Evolutionary conservation across 2,113 vertebrate genomes (phyloP), one percentile per base, ranked within the genome.

Genomic region (Reinhardtius hippoglossoides): DNA sequence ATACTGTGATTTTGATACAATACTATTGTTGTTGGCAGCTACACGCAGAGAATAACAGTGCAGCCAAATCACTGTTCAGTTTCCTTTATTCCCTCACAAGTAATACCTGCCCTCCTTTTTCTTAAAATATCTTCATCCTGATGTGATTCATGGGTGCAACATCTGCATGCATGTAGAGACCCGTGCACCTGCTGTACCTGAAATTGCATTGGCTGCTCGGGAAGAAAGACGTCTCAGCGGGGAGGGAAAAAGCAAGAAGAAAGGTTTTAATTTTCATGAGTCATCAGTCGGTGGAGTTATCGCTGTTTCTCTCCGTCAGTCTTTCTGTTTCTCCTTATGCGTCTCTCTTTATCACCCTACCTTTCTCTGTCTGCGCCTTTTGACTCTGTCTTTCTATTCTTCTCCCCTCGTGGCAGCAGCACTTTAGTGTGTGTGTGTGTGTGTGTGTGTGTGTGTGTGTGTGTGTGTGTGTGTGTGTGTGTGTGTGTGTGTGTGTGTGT

Each of bases 191-290:
- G 59, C 61, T 60, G 54, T 75, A 80, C 70, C 87, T 83, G 63
- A 74, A 79, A 78, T 63, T 70, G 42, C 59, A 68, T 4, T 64
- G 10, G n/a, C 55, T 56, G 74, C 69, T 85, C 59, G 54, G 57
- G 74, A 81, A 63, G 54, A 66, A 65, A 75, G 42, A n/a, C 23
- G 7, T 54, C 50, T 20, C 50, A 20, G 50, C 20, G 8, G 50
- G 50, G 20, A 54, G 50, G 50, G 50, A n/a, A 35, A 21, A 18
- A 18, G 10, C 63, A 48, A 78, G 73, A 82, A 89, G 76, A 89
- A 90, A 81, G 78, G 62, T 78, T 87, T 90, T 83, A 80, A 91
- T 91, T 92, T 92, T 89, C 81, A 87, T 18, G 77, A 85, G 70
- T 82, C 83, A 74, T 90, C 83, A 83, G 79, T 81, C 86, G 67